A percentile compares a stretch with the other conserved stretches of the same genome.
phyloP scores from a whole-genome alignment of 2,888 invertebrate genomes.

The Phytoseiulus persimilis region DNA sequence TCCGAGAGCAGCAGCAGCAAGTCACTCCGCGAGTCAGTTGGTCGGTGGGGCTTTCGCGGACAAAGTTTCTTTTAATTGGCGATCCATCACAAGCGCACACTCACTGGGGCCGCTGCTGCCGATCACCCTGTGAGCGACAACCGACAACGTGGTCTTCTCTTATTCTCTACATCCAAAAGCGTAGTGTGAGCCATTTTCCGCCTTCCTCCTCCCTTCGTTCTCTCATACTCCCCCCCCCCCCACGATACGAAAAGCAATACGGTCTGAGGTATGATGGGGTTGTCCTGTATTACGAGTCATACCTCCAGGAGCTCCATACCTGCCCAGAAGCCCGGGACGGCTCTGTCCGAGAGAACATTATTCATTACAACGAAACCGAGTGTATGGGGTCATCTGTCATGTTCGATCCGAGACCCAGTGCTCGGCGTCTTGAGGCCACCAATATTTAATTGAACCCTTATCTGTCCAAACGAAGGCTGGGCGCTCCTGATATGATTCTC shows the following conservation, averaged over 20 bases:
- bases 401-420: not conserved
- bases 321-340: not conserved
- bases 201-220: not conserved
- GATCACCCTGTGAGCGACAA: not conserved
- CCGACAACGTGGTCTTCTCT: not conserved
- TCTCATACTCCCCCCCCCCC: not conserved
- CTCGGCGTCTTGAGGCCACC: not conserved
- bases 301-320: not conserved
- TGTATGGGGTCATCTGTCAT: not conserved
- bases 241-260: not conserved
- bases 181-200: not conserved
- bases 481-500: not conserved
- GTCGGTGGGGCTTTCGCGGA: not conserved
- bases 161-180: not conserved
- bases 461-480: not conserved
- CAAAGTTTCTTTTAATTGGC: conserved; percentile 5
- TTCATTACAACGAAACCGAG: not conserved
- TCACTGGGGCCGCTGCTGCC: not conserved
- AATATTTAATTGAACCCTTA: not conserved
- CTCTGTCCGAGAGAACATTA: not conserved
- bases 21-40: not conserved
- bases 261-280: not conserved
- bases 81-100: not conserved
- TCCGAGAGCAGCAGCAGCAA: not conserved
- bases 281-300: not conserved